These are phyloP conservation scores for Drosophila yooni DNA, from an alignment of 2,888 invertebrate species.

Conservation along the genomic window DNA sequence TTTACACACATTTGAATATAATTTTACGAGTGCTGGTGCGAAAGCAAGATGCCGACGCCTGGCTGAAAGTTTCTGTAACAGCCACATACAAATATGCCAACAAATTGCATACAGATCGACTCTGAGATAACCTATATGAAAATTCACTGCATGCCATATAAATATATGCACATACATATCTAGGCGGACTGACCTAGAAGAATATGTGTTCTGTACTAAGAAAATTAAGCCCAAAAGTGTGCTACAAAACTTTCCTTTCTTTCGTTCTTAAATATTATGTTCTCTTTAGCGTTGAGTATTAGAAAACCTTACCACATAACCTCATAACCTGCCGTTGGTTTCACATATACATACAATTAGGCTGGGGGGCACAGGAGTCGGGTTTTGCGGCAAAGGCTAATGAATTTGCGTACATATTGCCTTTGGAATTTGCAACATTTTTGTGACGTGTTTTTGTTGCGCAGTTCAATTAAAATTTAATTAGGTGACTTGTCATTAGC, in stretches of 20 bases:
- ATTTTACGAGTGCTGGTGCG: slow-evolving; percentile 33
- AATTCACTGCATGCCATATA: slow-evolving; percentile 3
- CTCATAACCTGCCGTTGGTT: slow-evolving; percentile 17
- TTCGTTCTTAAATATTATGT: background rate
- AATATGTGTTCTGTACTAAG: background rate
- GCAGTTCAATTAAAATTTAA: slow-evolving; percentile 70
- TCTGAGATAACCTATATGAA: slow-evolving; percentile 25
- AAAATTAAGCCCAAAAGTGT: slow-evolving; percentile 1
- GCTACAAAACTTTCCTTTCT: background rate
- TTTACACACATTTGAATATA: no score
- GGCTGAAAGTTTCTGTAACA: slow-evolving; percentile 25
- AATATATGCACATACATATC: background rate
- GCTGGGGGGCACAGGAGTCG: background rate
- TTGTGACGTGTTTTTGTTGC: slow-evolving; percentile 43
- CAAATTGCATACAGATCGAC: slow-evolving; percentile 14
- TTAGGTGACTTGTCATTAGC: slow-evolving; percentile 61
- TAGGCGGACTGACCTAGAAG: slow-evolving; percentile 4
- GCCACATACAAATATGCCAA: slow-evolving; percentile 11
- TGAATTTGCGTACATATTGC: slow-evolving; percentile 20
- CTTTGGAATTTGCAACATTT: slow-evolving; percentile 36
- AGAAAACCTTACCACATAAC: slow-evolving; percentile 27
- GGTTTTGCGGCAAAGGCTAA: slow-evolving; percentile 25
- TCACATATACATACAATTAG: slow-evolving; percentile 19
- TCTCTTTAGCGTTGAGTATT: background rate
- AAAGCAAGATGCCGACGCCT: slow-evolving; percentile 25